Conservation (phyloP, 1,140 invertebrate species). For the Drosophila asahinai region DNA sequence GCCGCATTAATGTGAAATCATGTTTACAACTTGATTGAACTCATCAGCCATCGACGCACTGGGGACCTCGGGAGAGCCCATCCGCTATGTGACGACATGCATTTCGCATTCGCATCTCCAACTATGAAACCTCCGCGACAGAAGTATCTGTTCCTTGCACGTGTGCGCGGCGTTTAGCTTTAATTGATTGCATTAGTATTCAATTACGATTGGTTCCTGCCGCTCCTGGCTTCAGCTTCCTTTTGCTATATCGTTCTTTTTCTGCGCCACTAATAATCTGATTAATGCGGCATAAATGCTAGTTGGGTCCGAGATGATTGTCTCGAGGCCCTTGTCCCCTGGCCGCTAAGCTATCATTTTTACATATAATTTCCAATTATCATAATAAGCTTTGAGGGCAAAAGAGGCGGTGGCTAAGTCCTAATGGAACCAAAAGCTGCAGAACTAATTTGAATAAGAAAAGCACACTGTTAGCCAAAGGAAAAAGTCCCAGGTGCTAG, state of each 20-base stretch:
- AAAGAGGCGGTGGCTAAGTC: slow-evolving; percentile 9
- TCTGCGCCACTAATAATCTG: slow-evolving; percentile 62
- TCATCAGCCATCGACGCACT: slow-evolving; percentile 61
- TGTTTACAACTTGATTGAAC: slow-evolving; percentile 82
- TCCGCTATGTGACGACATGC: slow-evolving; percentile 18
- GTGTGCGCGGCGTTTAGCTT: slow-evolving; percentile 59
- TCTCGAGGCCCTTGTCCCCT: slow-evolving; percentile 10
- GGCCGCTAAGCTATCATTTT: slow-evolving; percentile 39
- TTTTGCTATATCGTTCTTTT: slow-evolving; percentile 18
- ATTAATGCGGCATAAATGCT: slow-evolving; percentile 57
- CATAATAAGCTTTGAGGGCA: slow-evolving; percentile 52
- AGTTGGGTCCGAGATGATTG: slow-evolving; percentile 37
- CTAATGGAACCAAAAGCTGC: slow-evolving; percentile 24
- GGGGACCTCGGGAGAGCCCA: not conserved
- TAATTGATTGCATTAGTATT: slow-evolving; percentile 79
- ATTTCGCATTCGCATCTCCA: slow-evolving; percentile 36
- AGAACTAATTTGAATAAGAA: slow-evolving; percentile 17
- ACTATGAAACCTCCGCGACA: not conserved
- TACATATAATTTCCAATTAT: slow-evolving; percentile 61
- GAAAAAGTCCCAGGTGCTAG: slow-evolving; percentile 12
- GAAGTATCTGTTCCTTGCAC: slow-evolving; percentile 33
- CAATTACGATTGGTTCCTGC: slow-evolving; percentile 48
- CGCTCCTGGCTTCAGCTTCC: not conserved
- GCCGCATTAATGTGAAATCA: slow-evolving; percentile 75
- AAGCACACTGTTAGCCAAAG: not conserved